Evolutionary conservation across 2,888 invertebrate genomes (phyloP).

Genomic region (Hypsopygia costalis): DNA sequence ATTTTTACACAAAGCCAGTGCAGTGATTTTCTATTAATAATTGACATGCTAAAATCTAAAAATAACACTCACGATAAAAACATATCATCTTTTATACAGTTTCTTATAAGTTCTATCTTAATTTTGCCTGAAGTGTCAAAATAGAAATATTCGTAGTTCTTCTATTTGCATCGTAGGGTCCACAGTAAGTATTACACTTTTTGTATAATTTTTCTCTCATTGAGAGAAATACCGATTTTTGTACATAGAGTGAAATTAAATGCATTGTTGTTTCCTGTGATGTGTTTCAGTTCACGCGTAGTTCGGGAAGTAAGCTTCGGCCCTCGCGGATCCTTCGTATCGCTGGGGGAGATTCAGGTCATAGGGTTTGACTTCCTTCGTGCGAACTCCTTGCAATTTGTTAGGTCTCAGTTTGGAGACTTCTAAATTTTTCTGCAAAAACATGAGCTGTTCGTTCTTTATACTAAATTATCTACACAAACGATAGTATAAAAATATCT

Average conservation of each 20-base stretch:
- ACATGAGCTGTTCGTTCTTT: constrained; percentile 41
- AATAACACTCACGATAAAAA: no score
- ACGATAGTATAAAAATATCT: neutral
- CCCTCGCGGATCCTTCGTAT: constrained; percentile 37
- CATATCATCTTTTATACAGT: no score
- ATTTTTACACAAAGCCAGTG: no score
- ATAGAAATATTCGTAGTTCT: no score
- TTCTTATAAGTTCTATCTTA: no score
- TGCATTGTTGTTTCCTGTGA: neutral
- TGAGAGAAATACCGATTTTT: no score
- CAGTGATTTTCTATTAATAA: no score
- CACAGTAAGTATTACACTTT: no score
- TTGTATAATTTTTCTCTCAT: no score
- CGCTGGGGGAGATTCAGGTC: constrained; percentile 40
- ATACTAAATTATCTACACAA: constrained; percentile 3
- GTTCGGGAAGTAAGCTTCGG: constrained; percentile 48
- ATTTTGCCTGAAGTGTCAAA: no score
- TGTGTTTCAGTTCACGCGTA: constrained; percentile 25
- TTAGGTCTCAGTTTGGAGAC: constrained; percentile 30
- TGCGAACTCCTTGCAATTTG: constrained; percentile 25
- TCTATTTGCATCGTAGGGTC: no score
- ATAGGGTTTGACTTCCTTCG: constrained; percentile 31
- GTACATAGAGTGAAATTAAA: neutral
- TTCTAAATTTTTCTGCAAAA: constrained; percentile 48
- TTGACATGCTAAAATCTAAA: no score